A percentile compares a stretch with the other conserved stretches of the same genome.
These are phyloP conservation scores for Cyclura pinguis DNA, from an alignment of 2,797 vertebrate genomes.

Conservation along the genomic window DNA sequence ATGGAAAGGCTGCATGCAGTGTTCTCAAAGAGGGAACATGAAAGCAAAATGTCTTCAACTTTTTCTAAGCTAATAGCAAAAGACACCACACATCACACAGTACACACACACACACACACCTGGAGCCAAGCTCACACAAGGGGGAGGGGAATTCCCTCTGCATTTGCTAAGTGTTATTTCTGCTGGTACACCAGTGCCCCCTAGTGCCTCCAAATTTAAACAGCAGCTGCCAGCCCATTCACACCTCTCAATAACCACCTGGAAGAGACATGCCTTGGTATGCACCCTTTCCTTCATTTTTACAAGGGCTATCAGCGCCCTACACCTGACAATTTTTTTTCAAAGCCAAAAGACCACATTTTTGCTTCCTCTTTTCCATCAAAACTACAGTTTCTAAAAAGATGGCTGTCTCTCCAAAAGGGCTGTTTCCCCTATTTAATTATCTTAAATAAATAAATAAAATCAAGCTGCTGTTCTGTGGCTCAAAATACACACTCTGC, in stretches of 20 bases:
- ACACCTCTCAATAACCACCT: neutral
- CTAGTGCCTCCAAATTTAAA: conserved; percentile 55
- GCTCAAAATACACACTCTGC: neutral
- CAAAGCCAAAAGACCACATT: neutral
- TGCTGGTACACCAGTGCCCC: conserved; percentile 63
- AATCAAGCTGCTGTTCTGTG: neutral
- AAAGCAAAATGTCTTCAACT: neutral
- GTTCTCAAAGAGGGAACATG: neutral
- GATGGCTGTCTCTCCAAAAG: no score
- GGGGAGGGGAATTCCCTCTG: conserved; percentile 14
- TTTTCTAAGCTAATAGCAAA: neutral
- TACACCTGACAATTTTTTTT: neutral
- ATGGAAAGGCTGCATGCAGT: neutral
- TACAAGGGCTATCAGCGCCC: neutral
- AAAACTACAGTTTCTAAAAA: neutral
- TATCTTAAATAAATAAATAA: no score
- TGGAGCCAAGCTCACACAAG: neutral
- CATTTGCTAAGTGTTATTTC: conserved; percentile 12
- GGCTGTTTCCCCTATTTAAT: no score
- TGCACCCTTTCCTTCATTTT: no score
- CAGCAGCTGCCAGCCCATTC: neutral
- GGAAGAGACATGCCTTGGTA: neutral
- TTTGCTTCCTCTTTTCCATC: neutral
- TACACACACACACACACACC: neutral
- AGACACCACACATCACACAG: neutral